phyloP scores from a whole-genome alignment of 1,140 invertebrate genomes.

The Adoxophyes honmai region DNA sequence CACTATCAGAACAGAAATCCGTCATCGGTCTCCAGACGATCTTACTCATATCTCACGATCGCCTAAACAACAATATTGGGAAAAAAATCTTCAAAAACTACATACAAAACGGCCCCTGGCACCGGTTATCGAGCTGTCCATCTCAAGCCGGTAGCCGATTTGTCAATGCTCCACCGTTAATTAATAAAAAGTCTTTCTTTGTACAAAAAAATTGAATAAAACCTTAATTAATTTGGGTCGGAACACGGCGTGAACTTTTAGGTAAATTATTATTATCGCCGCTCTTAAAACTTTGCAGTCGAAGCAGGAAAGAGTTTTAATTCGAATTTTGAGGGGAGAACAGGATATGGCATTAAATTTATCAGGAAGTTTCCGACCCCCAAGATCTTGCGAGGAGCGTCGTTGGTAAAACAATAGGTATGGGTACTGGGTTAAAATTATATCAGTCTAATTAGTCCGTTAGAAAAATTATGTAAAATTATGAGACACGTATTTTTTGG shows the following conservation, averaged over 20 bases:
- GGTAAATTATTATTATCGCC: slow-evolving; percentile 63
- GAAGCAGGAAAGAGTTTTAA: slow-evolving; percentile 18
- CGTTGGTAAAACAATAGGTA: background rate
- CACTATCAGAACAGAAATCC: slow-evolving; percentile 60
- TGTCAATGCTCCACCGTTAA: slow-evolving; percentile 69
- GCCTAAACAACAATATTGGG: slow-evolving; percentile 38
- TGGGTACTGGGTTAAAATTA: too few relatives aligned
- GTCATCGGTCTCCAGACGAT: slow-evolving; percentile 60
- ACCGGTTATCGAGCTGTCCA: slow-evolving; percentile 52
- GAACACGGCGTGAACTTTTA: slow-evolving; percentile 43
- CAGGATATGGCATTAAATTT: background rate
- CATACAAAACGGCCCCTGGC: slow-evolving; percentile 33
- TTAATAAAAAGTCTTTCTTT: slow-evolving; percentile 61
- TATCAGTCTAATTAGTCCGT: too few relatives aligned
- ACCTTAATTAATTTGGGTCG: slow-evolving; percentile 63
- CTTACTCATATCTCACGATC: slow-evolving; percentile 58
- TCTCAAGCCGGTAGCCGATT: slow-evolving; percentile 63
- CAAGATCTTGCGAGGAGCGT: background rate
- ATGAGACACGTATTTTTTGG: too few relatives aligned
- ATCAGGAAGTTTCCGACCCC: background rate
- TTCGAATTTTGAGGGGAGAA: background rate
- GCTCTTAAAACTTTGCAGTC: slow-evolving; percentile 40
- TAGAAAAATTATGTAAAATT: too few relatives aligned
- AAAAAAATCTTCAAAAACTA: slow-evolving; percentile 34
- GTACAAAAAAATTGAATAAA: slow-evolving; percentile 50